Percentiles rank a stretch among this genome's conserved stretches.
Conservation (phyloP, 2,888 invertebrate genomes). For the Phymatocera aterrima region DNA sequence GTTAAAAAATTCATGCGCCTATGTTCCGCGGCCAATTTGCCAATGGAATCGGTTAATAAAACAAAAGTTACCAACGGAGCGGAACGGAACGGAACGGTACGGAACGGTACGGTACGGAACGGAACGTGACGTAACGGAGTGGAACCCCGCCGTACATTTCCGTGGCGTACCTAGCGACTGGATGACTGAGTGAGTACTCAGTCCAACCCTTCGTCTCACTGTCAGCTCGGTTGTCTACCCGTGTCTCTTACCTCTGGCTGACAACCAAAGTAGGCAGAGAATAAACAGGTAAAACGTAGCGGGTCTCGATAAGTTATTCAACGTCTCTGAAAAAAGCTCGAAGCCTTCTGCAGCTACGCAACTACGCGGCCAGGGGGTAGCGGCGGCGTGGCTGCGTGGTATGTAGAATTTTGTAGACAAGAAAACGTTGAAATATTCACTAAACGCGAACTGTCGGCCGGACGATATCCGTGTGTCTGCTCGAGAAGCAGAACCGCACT, state of each 20-base stretch:
- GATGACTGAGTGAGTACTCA: slow-evolving; percentile 12
- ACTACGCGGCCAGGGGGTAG: no score
- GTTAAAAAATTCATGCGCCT: slow-evolving; percentile 30
- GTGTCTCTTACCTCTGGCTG: slow-evolving; percentile 30
- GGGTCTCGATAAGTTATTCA: slow-evolving; percentile 13
- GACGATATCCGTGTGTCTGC: no score
- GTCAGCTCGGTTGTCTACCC: slow-evolving; percentile 42
- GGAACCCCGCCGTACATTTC: no score
- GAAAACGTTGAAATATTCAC: no score
- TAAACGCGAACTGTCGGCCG: no score
- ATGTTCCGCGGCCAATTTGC: slow-evolving; percentile 44
- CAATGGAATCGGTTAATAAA: slow-evolving; percentile 47
- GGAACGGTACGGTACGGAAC: background rate
- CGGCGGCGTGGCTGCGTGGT: no score
- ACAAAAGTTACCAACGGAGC: slow-evolving; percentile 11
- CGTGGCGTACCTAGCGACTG: background rate
- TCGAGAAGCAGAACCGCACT: no score
- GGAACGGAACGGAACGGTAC: background rate
- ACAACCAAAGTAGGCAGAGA: background rate
- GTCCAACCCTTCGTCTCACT: slow-evolving; percentile 38
- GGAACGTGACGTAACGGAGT: no score
- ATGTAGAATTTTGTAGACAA: no score
- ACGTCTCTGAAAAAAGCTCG: background rate
- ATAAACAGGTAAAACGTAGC: background rate
- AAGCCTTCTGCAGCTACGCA: no score